A percentile compares a stretch with the other conserved stretches of the same genome.
These are phyloP conservation scores for Epinotia demarniana DNA, from an alignment of 2,888 invertebrate genomes.

Conservation along the genomic window DNA sequence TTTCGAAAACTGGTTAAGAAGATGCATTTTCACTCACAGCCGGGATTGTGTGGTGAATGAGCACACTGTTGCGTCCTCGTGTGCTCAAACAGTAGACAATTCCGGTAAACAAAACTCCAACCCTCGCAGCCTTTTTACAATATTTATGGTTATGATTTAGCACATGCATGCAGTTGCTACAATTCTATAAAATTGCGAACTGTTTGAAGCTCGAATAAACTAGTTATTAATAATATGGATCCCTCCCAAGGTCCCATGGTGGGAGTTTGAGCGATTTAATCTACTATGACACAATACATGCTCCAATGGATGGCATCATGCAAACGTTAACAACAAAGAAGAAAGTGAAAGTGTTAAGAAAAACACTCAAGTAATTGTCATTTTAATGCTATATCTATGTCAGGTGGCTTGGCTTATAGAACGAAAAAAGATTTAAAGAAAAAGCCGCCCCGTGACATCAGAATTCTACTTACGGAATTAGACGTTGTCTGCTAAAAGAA, in stretches of 20 bases:
- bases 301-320: background rate
- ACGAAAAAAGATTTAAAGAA: no score
- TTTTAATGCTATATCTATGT: no score
- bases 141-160: constrained; percentile 12
- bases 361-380: no score
- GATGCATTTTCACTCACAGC: constrained; percentile 70
- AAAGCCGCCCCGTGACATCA: no score
- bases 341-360: no score
- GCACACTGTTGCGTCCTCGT: constrained; percentile 70
- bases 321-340: background rate
- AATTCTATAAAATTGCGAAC: background rate
- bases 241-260: no score
- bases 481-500: no score
- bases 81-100: constrained; percentile 65
- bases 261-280: background rate
- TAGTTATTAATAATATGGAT: no score
- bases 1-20: constrained; percentile 62
- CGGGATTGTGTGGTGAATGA: constrained; percentile 59
- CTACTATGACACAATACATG: background rate
- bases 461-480: no score
- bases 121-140: constrained; percentile 1
- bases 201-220: background rate
- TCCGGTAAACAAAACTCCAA: background rate
- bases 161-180: background rate
- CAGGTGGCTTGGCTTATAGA: no score